phyloP scores from a whole-genome alignment of 1,140 invertebrate species.

The Cyrtorhinus lividipennis region DNA sequence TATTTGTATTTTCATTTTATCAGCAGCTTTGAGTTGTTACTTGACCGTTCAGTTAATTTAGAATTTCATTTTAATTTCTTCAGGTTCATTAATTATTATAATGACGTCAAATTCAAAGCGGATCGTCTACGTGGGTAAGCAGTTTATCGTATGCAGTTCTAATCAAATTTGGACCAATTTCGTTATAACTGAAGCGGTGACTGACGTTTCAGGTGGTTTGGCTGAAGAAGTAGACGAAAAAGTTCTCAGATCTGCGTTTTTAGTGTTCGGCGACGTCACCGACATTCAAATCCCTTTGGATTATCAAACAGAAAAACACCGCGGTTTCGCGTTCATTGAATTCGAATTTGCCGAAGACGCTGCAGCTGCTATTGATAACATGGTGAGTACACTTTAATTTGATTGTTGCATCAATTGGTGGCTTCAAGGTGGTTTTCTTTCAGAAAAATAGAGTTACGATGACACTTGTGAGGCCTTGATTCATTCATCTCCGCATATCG shows the following conservation, averaged over 20 bases:
- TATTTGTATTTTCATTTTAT: too few species aligned
- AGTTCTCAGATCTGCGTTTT: slow-evolving; percentile 87
- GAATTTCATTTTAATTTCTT: too few species aligned
- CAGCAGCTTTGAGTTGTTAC: too few species aligned
- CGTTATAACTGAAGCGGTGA: not conserved
- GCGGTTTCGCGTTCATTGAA: slow-evolving; percentile 97
- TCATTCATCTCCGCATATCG: not conserved
- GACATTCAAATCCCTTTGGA: slow-evolving; percentile 96
- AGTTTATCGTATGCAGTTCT: not conserved
- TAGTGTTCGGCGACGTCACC: slow-evolving; percentile 94
- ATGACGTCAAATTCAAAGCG: not conserved
- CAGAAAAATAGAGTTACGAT: slow-evolving; percentile 4
- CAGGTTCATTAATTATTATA: not conserved
- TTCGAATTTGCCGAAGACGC: slow-evolving; percentile 93
- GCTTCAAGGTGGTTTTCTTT: too few species aligned
- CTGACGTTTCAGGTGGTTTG: slow-evolving; percentile 53
- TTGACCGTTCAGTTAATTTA: too few species aligned
- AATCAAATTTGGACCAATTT: not conserved
- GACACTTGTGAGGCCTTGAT: not conserved
- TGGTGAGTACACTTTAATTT: slow-evolving; percentile 47
- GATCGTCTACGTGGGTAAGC: not conserved
- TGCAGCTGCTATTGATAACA: slow-evolving; percentile 95
- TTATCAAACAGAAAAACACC: slow-evolving; percentile 93
- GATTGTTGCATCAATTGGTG: too few species aligned
- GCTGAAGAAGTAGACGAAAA: slow-evolving; percentile 97